Percentiles rank a stretch among this genome's conserved stretches.
These are phyloP conservation scores for Epirrhoe alternata DNA, from an alignment of 2,888 invertebrate species.

Conservation along the genomic window DNA sequence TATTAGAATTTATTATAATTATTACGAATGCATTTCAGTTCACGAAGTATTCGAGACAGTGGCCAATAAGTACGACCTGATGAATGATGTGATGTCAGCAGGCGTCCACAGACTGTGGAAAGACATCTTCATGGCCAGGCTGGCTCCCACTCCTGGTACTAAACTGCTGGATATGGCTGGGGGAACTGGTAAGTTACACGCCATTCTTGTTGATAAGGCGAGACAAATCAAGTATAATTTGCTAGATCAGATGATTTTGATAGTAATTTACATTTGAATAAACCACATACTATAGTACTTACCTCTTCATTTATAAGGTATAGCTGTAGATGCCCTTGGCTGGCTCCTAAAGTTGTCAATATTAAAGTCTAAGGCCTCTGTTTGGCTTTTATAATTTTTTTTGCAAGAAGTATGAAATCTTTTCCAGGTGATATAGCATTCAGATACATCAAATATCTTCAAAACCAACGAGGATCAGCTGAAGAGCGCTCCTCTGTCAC, in stretches of 20 bases:
- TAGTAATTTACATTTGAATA: no score
- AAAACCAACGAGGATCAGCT: conserved; percentile 67
- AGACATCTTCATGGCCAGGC: conserved; percentile 93
- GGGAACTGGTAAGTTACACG: conserved; percentile 90
- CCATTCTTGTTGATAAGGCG: not conserved
- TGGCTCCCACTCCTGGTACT: conserved; percentile 91
- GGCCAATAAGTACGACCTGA: conserved; percentile 96
- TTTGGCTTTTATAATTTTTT: no score
- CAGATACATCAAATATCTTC: conserved; percentile 90
- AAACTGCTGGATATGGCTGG: conserved; percentile 97
- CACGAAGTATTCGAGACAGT: conserved; percentile 97
- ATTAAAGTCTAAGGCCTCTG: no score
- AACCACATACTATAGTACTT: no score
- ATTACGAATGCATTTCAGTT: conserved; percentile 84
- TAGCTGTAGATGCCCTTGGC: no score
- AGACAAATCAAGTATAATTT: no score
- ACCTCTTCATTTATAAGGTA: no score
- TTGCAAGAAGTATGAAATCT: not conserved
- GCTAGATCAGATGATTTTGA: no score
- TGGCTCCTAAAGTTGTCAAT: no score
- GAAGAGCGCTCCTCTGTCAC: conserved; percentile 88
- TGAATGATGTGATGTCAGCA: conserved; percentile 99
- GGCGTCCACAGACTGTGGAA: conserved; percentile 99
- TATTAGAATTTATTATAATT: no score
- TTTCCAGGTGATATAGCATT: conserved; percentile 95